Conservation (phyloP, 2,113 vertebrate genomes). For the cattle (Bos taurus) region ARS-UCD2.0 NC_037328.1:10673501-10674000, state of each 20-base stretch:
- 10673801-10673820: not conserved
- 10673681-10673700: not conserved
- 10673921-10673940: not conserved
- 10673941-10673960: not conserved
- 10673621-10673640: not conserved
- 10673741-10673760: not conserved
- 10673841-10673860: not conserved
- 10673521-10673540: not conserved
- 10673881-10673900: not conserved
- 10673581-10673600: constrained; percentile 9
- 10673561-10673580: constrained; percentile 22
- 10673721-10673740: not conserved
- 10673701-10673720: not conserved
- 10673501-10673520: not conserved
- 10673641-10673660: not conserved
- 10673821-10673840: not conserved
- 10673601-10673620: not conserved
- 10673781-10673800: not conserved
- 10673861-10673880: not conserved
- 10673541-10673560: not conserved
- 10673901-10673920: not conserved
- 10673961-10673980: not conserved
- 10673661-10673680: not conserved
- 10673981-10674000: not conserved
- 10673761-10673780: not conserved